Evolutionary conservation across 2,888 invertebrate genomes (phyloP), one percentile per base, ranked within the genome.

Genomic region (Troides oblongomaculatus): DNA sequence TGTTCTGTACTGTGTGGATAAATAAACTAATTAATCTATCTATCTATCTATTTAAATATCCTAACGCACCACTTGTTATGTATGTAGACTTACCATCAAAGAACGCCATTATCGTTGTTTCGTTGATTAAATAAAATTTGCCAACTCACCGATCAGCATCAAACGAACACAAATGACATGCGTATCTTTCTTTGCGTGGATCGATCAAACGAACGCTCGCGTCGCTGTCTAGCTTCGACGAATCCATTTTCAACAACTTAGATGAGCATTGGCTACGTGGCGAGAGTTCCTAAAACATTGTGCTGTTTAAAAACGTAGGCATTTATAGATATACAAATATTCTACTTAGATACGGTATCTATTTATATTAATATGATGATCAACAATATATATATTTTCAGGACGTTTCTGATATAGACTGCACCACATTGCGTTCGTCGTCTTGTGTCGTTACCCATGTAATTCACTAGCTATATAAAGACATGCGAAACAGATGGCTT

Each of bases 161-260:
- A 73, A 90, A 90, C 0, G 79, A 66, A 66, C 92, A 92, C 25
- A 91, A 71, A 57, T 92, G 92, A 39, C 92, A 92, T 0, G 77
- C 79, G 56, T 84, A 92, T 0, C 76, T 82, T 68, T 91, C 90
- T 57, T 78, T 84, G 0, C 62, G 70, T 0, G 56, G 58, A 0
- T 82, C 84, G 0, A 73, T 74, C 0, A 80, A 21, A 0, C 77
- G 67, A 0, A 75, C 76, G 1, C 79, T 43, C 0, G 74, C 76
- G 2, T 75, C 79, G 12, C 74, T 72, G 2, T 73, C 75, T 0
- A 82, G 79, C 0, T 76, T 64, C 0, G 73, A 64, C 0, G 80
- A 71, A 0, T 83, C 82, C 43, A 56, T n/a, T 63, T 83, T 83
- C 56, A 80, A 39, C 0, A 79, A 79, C 61, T 89, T 89, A 0